Conservation (phyloP, 2,888 invertebrate genomes). For the Andrena bucephala region DNA sequence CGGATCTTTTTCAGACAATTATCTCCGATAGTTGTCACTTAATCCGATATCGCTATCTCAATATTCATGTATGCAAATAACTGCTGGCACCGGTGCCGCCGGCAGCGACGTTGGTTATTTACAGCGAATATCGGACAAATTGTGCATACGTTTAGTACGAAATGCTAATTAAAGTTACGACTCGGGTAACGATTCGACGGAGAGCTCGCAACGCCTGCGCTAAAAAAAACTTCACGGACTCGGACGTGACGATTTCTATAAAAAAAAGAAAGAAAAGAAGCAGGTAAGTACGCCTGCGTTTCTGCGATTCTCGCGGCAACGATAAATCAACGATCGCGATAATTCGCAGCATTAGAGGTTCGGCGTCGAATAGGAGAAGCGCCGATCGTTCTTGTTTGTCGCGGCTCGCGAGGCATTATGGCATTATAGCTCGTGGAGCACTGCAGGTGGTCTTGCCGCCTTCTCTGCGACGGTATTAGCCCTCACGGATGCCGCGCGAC, state of each 20-base stretch:
- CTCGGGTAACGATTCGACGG: conserved; percentile 3
- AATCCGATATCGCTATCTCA: conserved; percentile 44
- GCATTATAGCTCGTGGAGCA: conserved; percentile 35
- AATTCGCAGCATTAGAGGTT: background rate
- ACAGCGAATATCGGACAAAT: conserved; percentile 57
- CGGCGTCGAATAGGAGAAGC: conserved; percentile 19
- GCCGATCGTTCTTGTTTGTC: conserved; percentile 34
- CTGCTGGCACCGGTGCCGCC: conserved; percentile 20
- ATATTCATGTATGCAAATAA: conserved; percentile 67
- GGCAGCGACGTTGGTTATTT: conserved; percentile 49
- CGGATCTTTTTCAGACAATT: conserved; percentile 34
- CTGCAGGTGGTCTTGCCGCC: conserved; percentile 68
- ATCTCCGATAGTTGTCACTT: conserved; percentile 57
- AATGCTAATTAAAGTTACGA: conserved; percentile 46
- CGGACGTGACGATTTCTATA: conserved; percentile 3
- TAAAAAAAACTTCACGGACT: conserved; percentile 5
- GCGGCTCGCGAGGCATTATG: conserved; percentile 30
- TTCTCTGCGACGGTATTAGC: conserved; percentile 33
- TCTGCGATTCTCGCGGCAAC: conserved; percentile 13
- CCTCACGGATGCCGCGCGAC: background rate
- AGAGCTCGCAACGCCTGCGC: background rate
- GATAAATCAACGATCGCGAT: conserved; percentile 33
- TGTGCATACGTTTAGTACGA: conserved; percentile 51
- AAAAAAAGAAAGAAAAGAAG: background rate
- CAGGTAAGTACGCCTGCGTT: conserved; percentile 1